Percentiles rank a stretch among this genome's conserved stretches.
Evolutionary conservation across 1,140 invertebrate genomes (phyloP).

Genomic region (Drosophila saltans): DNA sequence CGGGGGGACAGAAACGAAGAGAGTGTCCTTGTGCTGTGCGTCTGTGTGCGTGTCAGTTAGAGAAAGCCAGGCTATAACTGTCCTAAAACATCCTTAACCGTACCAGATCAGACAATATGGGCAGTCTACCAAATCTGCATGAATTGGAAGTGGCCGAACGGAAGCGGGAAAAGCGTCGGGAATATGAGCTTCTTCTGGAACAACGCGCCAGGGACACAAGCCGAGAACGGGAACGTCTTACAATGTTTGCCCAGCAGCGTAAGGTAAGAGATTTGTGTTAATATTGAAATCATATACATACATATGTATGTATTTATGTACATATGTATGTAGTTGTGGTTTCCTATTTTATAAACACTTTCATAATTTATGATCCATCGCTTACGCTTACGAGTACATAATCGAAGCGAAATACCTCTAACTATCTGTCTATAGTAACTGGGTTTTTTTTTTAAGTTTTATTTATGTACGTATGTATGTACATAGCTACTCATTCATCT

Average conservation of each 20-base stretch:
- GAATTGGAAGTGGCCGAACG: conserved; percentile 83
- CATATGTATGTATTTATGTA: no score
- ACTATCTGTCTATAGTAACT: no score
- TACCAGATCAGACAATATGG: conserved; percentile 82
- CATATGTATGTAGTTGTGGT: no score
- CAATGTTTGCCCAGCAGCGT: conserved; percentile 62
- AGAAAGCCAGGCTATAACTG: background rate
- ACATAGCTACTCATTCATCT: no score
- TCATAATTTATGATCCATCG: no score
- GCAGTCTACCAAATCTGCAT: conserved; percentile 87
- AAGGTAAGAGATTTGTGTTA: conserved; percentile 58
- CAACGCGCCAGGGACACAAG: conserved; percentile 73
- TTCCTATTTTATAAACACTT: no score
- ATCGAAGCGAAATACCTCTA: no score
- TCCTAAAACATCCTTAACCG: background rate
- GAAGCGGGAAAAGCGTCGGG: conserved; percentile 76
- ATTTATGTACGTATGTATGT: no score
- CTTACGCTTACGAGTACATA: no score
- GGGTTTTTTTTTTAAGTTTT: no score
- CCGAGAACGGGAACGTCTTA: conserved; percentile 73
- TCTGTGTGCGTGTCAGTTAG: no score
- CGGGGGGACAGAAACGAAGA: background rate
- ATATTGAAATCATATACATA: no score
- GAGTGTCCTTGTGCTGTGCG: background rate
- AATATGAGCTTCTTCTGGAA: conserved; percentile 80